Base-by-base conservation (phyloP, 2,113 vertebrate species). In the Rissa tridactyla region DNA sequence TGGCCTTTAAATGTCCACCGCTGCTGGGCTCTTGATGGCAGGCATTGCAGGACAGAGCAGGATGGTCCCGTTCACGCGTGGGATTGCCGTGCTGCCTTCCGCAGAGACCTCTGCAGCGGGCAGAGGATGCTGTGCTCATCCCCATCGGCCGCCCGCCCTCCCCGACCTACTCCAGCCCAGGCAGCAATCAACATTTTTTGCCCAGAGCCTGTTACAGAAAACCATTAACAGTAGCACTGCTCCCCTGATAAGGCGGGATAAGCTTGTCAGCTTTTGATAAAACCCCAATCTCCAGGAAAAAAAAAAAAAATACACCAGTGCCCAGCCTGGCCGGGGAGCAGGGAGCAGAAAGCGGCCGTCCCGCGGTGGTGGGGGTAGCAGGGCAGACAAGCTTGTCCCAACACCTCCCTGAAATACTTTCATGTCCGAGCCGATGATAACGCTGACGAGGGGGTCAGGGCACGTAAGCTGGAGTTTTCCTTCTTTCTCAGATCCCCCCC, bases 221-320 rank as follows among this genome's bases (percentile, higher is more conserved):
- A 47, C 80, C 88, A 86, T 90, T 91, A 60, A 82, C 88, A 70
- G 96, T 92, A 97, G 95, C 91, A 30, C 58, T 42, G 49, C 78
- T 85, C n/a, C 34, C 44, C 93, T 89, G 97, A 95, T 97, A 94
- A 95, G 83, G 71, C 1, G 4, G 94, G 92, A 95, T 94, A 94
- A 97, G 13, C 49, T 88, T 92, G 92, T 89, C 91, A 95, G 70
- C 70, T 94, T 94, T 75, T 62, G 94, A 95, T 96, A 97, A 95
- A 79, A 17, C 16, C 36, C 32, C 81, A 54, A 3, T 85, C 86
- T 92, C 18, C 78, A 83, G 75, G 73, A 90, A 93, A 94, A 90
- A 42, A 40, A 42, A 40, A 40, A 64, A 79, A 80, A 89, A 54
- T 4, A 10, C 34, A 42, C 1, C 52, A 11, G 32, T 2, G 52